Evolutionary conservation across 2,888 invertebrate species (phyloP).

Genomic region (Agriopis marginaria): DNA sequence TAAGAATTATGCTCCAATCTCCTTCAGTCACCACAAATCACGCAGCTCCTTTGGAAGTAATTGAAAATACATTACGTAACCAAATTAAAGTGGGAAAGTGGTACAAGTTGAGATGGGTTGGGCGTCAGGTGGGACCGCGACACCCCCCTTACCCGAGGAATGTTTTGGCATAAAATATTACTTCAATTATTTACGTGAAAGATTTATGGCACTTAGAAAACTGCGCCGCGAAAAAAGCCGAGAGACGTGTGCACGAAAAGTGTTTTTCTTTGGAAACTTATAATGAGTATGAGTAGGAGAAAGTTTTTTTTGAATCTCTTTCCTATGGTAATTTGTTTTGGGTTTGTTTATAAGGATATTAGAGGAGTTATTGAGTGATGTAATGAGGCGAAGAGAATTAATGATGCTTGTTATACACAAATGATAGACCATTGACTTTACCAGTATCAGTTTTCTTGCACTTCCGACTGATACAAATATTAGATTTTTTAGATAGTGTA

Average conservation of each 20-base stretch:
- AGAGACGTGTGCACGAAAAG: conserved; percentile 86
- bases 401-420: conserved; percentile 3
- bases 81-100: conserved; percentile 86
- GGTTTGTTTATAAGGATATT: conserved; percentile 79
- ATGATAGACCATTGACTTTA: background rate
- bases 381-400: conserved; percentile 36
- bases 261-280: conserved; percentile 86
- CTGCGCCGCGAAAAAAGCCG: conserved; percentile 85
- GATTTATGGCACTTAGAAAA: conserved; percentile 86
- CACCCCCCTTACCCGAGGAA: conserved; percentile 82
- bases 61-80: conserved; percentile 87
- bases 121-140: conserved; percentile 79
- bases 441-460: background rate
- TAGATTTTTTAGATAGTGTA: background rate
- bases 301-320: conserved; percentile 82
- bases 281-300: conserved; percentile 84
- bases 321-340: conserved; percentile 86
- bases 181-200: conserved; percentile 87
- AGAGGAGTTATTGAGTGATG: conserved; percentile 58
- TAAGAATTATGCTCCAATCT: conserved; percentile 79
- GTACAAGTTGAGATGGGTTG: conserved; percentile 80
- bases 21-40: conserved; percentile 82
- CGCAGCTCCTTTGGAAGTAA: conserved; percentile 81
- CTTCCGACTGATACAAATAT: background rate
- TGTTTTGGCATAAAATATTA: conserved; percentile 87